Evolutionary conservation across 2,113 vertebrate genomes (phyloP).

Genomic region (Silurus asotus): DNA sequence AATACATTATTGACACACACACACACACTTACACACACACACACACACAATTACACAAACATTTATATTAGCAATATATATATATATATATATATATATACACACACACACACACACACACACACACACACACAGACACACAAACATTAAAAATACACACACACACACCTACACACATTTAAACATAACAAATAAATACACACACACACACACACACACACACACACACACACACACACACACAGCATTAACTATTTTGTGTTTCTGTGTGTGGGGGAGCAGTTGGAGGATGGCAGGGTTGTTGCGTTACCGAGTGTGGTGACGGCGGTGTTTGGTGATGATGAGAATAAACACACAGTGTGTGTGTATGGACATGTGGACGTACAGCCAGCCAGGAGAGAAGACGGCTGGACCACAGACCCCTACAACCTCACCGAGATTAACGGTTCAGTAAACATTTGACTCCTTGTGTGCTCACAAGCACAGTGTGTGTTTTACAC

Average conservation of each 20-base stretch:
- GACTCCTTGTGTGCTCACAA: not conserved
- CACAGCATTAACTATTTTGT: not conserved
- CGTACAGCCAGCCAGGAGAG: slow-evolving; percentile 83
- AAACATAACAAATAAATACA: too few species aligned
- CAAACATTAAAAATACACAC: too few species aligned
- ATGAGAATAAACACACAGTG: slow-evolving; percentile 77
- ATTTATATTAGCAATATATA: too few species aligned
- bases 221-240: not conserved
- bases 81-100: too few species aligned
- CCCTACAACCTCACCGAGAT: slow-evolving; percentile 84
- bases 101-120: too few species aligned
- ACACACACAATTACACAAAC: too few species aligned
- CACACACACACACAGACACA: too few species aligned
- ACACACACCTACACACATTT: too few species aligned
- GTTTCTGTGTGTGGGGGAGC: not conserved
- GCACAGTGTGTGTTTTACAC: not conserved
- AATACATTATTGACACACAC: too few species aligned
- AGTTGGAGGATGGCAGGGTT: slow-evolving; percentile 76
- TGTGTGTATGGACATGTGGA: slow-evolving; percentile 91
- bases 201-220: too few species aligned
- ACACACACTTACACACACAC: too few species aligned
- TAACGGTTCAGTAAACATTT: slow-evolving; percentile 68
- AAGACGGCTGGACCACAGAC: slow-evolving; percentile 84
- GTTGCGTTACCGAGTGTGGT: slow-evolving; percentile 80
- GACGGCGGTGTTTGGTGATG: slow-evolving; percentile 79